Percentiles rank a stretch among this genome's conserved stretches.
phyloP scores from a whole-genome alignment of 2,113 vertebrate genomes.

The Pygoscelis adeliae region DNA sequence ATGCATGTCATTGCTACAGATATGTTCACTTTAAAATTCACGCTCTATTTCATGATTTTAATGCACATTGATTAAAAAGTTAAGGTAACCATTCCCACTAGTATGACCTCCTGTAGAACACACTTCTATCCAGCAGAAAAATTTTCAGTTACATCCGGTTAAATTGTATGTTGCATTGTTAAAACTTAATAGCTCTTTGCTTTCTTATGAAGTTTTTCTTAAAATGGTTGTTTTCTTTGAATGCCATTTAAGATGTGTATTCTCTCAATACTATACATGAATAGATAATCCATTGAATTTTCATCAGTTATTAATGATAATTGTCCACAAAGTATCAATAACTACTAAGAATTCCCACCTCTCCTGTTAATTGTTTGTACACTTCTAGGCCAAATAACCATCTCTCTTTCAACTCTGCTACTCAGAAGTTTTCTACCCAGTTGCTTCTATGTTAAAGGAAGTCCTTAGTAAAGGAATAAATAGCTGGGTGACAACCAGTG shows the following conservation, averaged over 20 bases:
- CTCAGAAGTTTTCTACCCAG: neutral
- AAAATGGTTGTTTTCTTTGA: neutral
- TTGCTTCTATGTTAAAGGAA: neutral
- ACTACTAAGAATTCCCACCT: neutral
- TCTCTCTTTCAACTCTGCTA: neutral
- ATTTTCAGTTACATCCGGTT: neutral
- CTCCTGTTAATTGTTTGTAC: neutral
- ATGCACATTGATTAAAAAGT: neutral
- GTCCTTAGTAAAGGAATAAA: neutral
- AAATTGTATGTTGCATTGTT: neutral
- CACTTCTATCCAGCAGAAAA: neutral
- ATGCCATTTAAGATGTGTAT: neutral
- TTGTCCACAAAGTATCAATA: neutral
- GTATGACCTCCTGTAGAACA: neutral
- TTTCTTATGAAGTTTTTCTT: neutral
- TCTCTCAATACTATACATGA: neutral
- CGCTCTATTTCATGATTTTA: neutral
- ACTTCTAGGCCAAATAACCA: neutral
- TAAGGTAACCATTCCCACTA: neutral
- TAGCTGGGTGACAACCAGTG: neutral
- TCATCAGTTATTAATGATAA: neutral
- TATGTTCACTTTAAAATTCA: neutral
- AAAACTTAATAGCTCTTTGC: neutral
- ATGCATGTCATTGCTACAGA: neutral
- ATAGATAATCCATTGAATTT: neutral